These are phyloP conservation scores for Rotaria macrura DNA, from an alignment of 2,888 invertebrate species.

Conservation along the genomic window DNA sequence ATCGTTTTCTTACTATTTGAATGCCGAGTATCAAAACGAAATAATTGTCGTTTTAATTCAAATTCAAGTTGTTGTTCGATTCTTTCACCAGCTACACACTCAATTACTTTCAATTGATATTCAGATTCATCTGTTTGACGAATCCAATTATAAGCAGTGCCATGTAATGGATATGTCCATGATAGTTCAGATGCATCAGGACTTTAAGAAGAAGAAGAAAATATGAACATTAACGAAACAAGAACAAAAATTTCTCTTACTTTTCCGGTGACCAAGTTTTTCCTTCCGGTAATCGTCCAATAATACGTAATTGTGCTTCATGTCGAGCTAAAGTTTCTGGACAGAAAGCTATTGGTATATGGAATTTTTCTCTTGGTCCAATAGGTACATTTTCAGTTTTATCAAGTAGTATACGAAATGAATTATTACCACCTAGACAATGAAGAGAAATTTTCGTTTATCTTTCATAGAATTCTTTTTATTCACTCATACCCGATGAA, in stretches of 20 bases:
- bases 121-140: not conserved
- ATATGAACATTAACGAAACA: not conserved
- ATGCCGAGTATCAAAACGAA: not conserved
- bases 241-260: not conserved
- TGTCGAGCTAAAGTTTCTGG: slow-evolving; percentile 38
- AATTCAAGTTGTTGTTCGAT: slow-evolving; percentile 19
- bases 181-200: not conserved
- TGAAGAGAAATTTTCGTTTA: not conserved
- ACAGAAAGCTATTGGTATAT: slow-evolving; percentile 48
- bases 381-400: slow-evolving; percentile 39
- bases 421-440: not conserved
- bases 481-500: not conserved
- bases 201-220: not conserved
- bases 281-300: not conserved
- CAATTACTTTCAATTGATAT: not conserved
- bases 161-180: slow-evolving; percentile 18
- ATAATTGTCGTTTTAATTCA: not conserved
- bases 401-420: slow-evolving; percentile 45
- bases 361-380: slow-evolving; percentile 45
- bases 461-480: not conserved
- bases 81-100: not conserved
- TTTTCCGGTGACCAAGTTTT: not conserved
- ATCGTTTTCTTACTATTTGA: not conserved
- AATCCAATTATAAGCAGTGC: not conserved
- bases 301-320: slow-evolving; percentile 6